Base-by-base conservation (phyloP, 2,888 invertebrate genomes). In the Thereva nobilitata region DNA sequence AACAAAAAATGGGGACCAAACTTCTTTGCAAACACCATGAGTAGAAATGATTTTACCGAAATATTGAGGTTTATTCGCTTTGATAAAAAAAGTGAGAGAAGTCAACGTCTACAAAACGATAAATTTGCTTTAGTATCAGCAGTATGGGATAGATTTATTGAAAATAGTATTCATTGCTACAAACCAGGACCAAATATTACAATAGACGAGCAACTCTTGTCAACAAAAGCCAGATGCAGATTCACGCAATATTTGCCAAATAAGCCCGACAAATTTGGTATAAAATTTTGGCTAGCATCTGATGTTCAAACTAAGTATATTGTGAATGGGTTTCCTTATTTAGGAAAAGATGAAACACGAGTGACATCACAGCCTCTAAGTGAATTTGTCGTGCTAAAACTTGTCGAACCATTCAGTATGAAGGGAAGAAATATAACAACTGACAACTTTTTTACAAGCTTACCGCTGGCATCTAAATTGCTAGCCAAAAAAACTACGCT, bases 141-240 rank as follows among this genome's bases (percentile, higher is more conserved):
- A 54, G 12, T 47, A 47, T 47, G 47, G 47, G 10, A 47, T 47
- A 47, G 47, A 5, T 47, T 47, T 47, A 47, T 47, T 47, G 47
- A 47, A 47, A 47, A 47, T 5, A 47, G 47, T 42, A 34, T 41
- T 23, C 35, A 5, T 47, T 47, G 47, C 49, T 73, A 72, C 66
- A 67, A 72, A 66, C 70, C 73, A 44, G 66, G 59, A 23, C 41
- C 50, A 68, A 44, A 71, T 67, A 49, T 72, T 35, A 68, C 70
- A 10, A 59, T 73, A 5, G 71, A 72, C 37, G 72, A 75, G 64
- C 72, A 75, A 52, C 63, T 74, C 10, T 73, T 74, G 67, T 71
- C 71, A 12, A 67, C 71, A 0, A 74, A 74, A 68, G 59, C 71
- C 4, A 70, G 73, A 35, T 74, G 72, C 55, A 67, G 53, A 59